Base-by-base conservation (phyloP, 2,888 invertebrate species). In the Biston stratarius region DNA sequence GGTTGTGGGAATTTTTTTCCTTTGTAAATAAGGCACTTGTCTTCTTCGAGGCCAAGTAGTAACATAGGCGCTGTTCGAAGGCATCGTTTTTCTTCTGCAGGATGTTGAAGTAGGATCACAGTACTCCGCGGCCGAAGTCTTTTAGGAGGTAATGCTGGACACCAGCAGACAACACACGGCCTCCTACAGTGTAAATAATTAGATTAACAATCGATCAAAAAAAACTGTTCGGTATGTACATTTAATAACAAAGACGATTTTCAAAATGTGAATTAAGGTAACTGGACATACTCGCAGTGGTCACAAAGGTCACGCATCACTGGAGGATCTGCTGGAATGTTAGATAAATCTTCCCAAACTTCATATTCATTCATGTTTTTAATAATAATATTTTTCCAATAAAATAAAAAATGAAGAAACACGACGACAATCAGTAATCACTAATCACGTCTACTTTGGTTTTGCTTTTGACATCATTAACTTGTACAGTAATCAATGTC, bases 61-160 rank as follows among this genome's bases (percentile, higher is more conserved):
- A 99, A 91, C 97, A 99, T 99, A 11, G 97, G 97, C 14, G 97
- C 98, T 40, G 99, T 99, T 60, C 98, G 95, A 52, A 99, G 94
- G 78, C 97, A 97, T 76, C 99, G 94, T 83, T 97, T 97, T 82
- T 98, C 97, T 95, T 99, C 99, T 69, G 98, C 98, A 12, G 99
- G 99, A 92, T 99, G 99, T 87, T 99, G 99, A 8, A 99, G 93
- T 67, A 99, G 95, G 74, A 98, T 95, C 55, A 99, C 94, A 77
- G 94, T 95, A 67, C 97, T 97, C 61, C 93, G 91, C 12, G 97
- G 96, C 63, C 88, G 86, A 38, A 98, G 82, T 52, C 95, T 96
- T 61, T 95, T 94, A 61, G 95, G 90, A 8, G 98, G 98, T 70
- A 99, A 90, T 51, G 96, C 97, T 45, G 95, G 94, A 88, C 98